Conservation (phyloP, 1,140 invertebrate species). For the Solenopsis fugax region DNA sequence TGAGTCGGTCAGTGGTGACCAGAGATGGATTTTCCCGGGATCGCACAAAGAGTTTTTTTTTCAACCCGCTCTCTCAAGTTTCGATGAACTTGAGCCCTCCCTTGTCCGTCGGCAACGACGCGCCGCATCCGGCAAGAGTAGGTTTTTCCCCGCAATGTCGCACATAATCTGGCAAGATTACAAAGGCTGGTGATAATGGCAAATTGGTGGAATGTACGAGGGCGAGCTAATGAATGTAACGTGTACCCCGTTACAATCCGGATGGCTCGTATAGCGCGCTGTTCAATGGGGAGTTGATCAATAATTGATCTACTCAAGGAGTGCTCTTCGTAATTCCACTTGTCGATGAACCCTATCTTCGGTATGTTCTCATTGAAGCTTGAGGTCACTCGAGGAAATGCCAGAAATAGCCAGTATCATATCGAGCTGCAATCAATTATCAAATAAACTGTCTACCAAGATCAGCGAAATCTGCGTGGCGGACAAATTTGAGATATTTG, state of each 20-base stretch:
- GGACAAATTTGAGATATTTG: background rate
- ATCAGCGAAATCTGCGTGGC: background rate
- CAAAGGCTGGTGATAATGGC: slow-evolving; percentile 1
- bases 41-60: slow-evolving; percentile 53
- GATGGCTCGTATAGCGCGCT: slow-evolving; percentile 3
- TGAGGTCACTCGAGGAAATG: slow-evolving; percentile 46
- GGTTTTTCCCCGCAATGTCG: background rate
- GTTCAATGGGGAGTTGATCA: slow-evolving; percentile 34
- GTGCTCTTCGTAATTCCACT: slow-evolving; percentile 63
- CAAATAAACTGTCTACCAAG: slow-evolving; percentile 2
- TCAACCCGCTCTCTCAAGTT: slow-evolving; percentile 50
- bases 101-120: background rate
- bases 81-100: slow-evolving; percentile 24
- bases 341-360: slow-evolving; percentile 47
- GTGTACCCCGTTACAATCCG: slow-evolving; percentile 41
- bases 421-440: slow-evolving; percentile 35
- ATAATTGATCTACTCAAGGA: slow-evolving; percentile 64
- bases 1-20: background rate
- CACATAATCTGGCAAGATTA: slow-evolving; percentile 30
- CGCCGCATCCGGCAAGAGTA: background rate
- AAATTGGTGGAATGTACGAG: slow-evolving; percentile 57
- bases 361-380: slow-evolving; percentile 6
- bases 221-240: slow-evolving; percentile 54
- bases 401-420: slow-evolving; percentile 38
- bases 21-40: slow-evolving; percentile 51